Percentiles rank a stretch among this genome's conserved stretches.
Evolutionary conservation across 2,797 vertebrate species (phyloP).

Genomic region (Tauraco hartlaubi): DNA sequence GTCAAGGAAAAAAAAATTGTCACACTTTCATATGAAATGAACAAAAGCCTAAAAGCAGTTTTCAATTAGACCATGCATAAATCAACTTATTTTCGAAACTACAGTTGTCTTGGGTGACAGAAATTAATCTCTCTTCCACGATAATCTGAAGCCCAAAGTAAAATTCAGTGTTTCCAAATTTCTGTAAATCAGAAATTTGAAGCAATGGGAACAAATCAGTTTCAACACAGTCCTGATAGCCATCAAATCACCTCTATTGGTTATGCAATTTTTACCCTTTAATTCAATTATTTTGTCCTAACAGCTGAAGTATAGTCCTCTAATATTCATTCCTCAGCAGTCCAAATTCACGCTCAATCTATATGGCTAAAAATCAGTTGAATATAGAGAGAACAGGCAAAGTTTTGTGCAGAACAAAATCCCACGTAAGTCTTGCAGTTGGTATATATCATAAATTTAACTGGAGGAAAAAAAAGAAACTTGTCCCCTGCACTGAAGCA

Average conservation of each 20-base stretch:
- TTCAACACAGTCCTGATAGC: background rate
- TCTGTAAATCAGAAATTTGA: background rate
- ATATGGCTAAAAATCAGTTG: background rate
- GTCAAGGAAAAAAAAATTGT: background rate
- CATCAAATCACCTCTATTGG: background rate
- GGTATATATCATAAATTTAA: background rate
- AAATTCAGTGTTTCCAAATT: background rate
- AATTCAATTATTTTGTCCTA: background rate
- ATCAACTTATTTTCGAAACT: background rate
- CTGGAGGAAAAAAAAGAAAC: background rate
- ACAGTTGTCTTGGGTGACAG: background rate
- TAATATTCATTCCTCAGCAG: background rate
- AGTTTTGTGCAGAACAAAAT: background rate
- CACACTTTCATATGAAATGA: background rate
- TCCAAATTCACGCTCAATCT: background rate
- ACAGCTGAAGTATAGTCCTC: background rate
- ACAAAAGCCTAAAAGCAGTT: background rate
- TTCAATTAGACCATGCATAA: background rate
- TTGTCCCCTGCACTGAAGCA: background rate
- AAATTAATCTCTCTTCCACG: background rate
- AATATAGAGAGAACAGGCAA: background rate
- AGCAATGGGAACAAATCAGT: background rate
- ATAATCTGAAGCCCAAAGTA: background rate
- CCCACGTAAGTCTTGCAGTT: background rate
- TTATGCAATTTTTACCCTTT: background rate